Conservation (phyloP, 1,140 invertebrate species). For the Ectropis grisescens region DNA sequence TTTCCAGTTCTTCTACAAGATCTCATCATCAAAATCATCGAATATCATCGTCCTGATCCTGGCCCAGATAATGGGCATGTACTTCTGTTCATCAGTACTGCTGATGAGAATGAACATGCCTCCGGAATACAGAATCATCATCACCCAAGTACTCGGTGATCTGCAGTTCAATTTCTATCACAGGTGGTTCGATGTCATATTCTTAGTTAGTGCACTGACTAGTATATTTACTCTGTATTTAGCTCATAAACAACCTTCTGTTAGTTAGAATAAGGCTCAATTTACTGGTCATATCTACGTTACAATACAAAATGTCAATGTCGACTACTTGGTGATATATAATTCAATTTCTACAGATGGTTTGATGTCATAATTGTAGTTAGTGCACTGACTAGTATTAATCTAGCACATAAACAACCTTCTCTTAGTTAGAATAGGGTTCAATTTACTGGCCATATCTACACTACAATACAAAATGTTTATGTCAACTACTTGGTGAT, state of each 20-base stretch:
- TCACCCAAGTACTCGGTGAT: conserved; percentile 97
- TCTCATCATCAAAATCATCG: conserved; percentile 99
- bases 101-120: conserved; percentile 99
- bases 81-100: conserved; percentile 98
- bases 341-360: conserved; percentile 99
- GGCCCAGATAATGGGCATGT: conserved; percentile 99
- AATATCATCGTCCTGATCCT: conserved; percentile 98
- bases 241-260: conserved; percentile 85
- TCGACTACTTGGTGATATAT: conserved; percentile 96
- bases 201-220: conserved; percentile 95
- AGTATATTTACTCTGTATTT: conserved; percentile 97
- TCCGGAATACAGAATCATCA: conserved; percentile 95
- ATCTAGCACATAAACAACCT: conserved; percentile 91
- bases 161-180: conserved; percentile 99
- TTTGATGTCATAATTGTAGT: conserved; percentile 99
- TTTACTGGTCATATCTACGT: too few species aligned
- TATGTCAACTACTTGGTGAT: conserved; percentile 96
- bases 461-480: conserved; percentile 98
- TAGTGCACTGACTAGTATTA: conserved; percentile 96
- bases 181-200: conserved; percentile 99
- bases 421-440: conserved; percentile 35
- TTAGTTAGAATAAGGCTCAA: conserved; percentile 24
- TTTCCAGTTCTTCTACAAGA: conserved; percentile 98
- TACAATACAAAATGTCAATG: conserved; percentile 97
- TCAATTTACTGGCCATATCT: too few species aligned